Evolutionary conservation across 2,113 vertebrate species (phyloP), one percentile per base, ranked within the genome.

Genomic region (Gobio gobio): DNA sequence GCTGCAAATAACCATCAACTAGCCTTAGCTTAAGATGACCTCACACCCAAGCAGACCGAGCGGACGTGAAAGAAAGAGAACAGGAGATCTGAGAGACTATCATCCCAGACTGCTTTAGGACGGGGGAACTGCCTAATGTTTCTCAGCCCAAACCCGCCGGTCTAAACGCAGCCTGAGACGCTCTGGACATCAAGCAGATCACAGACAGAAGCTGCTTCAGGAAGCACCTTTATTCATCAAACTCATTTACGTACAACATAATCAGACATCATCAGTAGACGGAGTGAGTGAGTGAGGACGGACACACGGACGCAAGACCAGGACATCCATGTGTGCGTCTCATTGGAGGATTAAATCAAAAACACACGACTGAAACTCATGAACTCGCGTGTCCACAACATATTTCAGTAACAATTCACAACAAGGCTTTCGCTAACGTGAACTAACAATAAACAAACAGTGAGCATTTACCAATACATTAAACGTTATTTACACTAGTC

Each of bases 191-290:
- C 64, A 12, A 40, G 40, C 22, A 43, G 22, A 45, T n/a, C 68
- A 77, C 51, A 77, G 18, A 76, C 24, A 56, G 49, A 22, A 36
- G 74, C 66, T 3, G 63, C 63, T 66, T 70, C 66, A 43, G 22
- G 18, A 70, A 40, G 36, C 66, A 58, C 4, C 4, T 58, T 77
- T 77, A 77, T 77, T 77, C 29, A 56, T 33, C 74, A 75, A 49
- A 75, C 14, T 54, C 51, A 56, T 22, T 12, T 56, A 16, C 51
- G 26, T 54, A 54, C 73, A 74, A 49, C n/a, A 75, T 26, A 1
- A 33, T 0, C 26, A 18, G 5, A 49, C n/a, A 18, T 12, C 2
- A 51, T 66, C 47, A 66, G 63, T 8, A 64, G 64, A 68, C 18
- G 64, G 12, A 64, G 61, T 6, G 61, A 20, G 29, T 8, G 63